Percentiles rank a stretch among this genome's conserved stretches.
These are phyloP conservation scores for Heliconius aoede DNA, from an alignment of 2,888 invertebrate genomes.

Conservation along the genomic window DNA sequence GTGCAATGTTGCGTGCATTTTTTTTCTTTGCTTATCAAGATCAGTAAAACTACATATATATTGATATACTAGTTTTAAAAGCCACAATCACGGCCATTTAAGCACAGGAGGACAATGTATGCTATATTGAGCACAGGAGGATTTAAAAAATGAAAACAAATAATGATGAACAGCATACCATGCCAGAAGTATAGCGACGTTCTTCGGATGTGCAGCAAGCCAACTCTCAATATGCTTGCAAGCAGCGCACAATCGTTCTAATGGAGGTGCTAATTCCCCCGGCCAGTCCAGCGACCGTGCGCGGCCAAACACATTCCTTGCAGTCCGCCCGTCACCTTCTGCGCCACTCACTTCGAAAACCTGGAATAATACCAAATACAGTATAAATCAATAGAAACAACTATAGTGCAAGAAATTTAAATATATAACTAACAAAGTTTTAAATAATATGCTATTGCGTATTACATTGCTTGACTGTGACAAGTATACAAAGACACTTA, in stretches of 20 bases:
- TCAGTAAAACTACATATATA: too few species aligned
- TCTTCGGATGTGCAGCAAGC: constrained; percentile 91
- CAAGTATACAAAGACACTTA: not conserved
- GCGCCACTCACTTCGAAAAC: constrained; percentile 91
- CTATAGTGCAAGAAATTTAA: not conserved
- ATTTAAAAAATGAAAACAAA: not conserved
- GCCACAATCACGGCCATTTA: not conserved
- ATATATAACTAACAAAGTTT: not conserved
- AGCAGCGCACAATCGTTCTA: constrained; percentile 94
- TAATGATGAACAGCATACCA: constrained; percentile 79
- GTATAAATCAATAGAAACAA: not conserved
- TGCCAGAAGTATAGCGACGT: constrained; percentile 94
- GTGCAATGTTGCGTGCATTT: too few species aligned
- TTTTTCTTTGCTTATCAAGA: not conserved
- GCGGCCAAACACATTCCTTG: constrained; percentile 87
- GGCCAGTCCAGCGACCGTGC: constrained; percentile 93
- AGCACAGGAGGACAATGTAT: not conserved
- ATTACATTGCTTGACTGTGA: not conserved
- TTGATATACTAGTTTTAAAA: too few species aligned
- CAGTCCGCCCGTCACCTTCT: constrained; percentile 85
- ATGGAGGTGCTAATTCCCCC: constrained; percentile 92
- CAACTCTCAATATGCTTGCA: constrained; percentile 97
- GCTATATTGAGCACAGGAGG: not conserved
- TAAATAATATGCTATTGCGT: not conserved
- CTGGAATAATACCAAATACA: constrained; percentile 76